Base-by-base conservation (phyloP, 2,797 vertebrate genomes). In the Ispidina picta region DNA sequence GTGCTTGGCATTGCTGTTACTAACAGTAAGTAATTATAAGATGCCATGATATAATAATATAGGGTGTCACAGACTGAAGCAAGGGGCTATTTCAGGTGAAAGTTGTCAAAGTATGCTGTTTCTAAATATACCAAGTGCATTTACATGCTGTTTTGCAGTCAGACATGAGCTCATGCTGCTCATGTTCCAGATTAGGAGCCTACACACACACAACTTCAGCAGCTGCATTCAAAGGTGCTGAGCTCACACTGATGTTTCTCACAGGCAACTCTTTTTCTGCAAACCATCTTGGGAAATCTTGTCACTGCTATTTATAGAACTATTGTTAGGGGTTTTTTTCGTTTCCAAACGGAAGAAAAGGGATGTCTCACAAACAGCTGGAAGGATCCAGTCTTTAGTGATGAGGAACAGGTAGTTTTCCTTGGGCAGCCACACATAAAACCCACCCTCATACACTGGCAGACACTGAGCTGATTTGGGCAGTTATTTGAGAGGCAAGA, bases 121-220 rank as follows among this genome's bases (percentile, higher is more conserved):
- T 12, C 55, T 78, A 59, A 66, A 3, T 44, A 29, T 10, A 58
- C 31, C 5, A 9, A 13, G 56, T 52, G 19, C 12, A 1, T 18
- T 37, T 73, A 11, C 44, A 22, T 8, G 0, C 51, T 55, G 48
- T 55, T 49, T 48, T 59, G 48, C 78, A 60, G 72, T 59, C 81
- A 88, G 71, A 58, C 14, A 3, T 33, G 86, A 89, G 78, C 82
- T 75, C 84, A 81, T 43, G 68, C 58, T 88, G 71, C 63, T 87
- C 19, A 0, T 25, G 56, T 54, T 74, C 90, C 83, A 54, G 55
- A 35, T 62, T 26, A 66, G 11, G 49, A 56, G 11, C 33, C 65
- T 83, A 84, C 20, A 39, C 33, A 15, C 21, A 26, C 51, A 35
- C 75, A 31, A 2, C 49, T 10, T 1, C 8, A 51, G 64, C 85